A percentile compares a stretch with the other conserved stretches of the same genome.
phyloP scores from a whole-genome alignment of 2,113 vertebrate genomes.

The Melanerpes formicivorus region DNA sequence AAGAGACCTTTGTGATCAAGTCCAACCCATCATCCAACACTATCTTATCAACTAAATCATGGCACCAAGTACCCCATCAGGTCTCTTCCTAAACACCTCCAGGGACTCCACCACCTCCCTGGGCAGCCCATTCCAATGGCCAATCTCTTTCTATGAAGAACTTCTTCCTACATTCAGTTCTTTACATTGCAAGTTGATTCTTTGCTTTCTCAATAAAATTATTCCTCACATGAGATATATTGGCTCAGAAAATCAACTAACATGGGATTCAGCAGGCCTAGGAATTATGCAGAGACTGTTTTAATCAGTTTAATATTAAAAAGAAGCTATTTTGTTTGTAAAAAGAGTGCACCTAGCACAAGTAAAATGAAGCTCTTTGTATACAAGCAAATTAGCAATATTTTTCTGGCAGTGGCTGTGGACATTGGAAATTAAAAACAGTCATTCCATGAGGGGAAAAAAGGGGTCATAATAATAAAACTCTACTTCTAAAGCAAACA shows the following conservation, averaged over 20 bases:
- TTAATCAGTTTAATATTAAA: slow-evolving; percentile 60
- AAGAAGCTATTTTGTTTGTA: neutral
- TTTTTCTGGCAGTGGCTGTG: neutral
- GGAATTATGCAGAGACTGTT: slow-evolving; percentile 50
- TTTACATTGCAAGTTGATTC: neutral
- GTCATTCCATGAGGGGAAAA: neutral
- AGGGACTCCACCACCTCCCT: too few relatives aligned
- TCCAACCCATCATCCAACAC: too few relatives aligned
- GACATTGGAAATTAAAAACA: neutral
- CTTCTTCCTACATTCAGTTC: neutral
- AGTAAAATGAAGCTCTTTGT: neutral
- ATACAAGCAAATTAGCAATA: slow-evolving; percentile 2
- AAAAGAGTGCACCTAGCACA: neutral
- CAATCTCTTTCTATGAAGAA: too few relatives aligned
- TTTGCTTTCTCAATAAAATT: slow-evolving; percentile 29
- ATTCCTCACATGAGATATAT: neutral
- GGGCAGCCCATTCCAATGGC: too few relatives aligned
- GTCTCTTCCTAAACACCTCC: too few relatives aligned
- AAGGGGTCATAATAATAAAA: neutral
- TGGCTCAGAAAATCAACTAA: slow-evolving; percentile 39
- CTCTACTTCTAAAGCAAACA: neutral
- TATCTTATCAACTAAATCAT: too few relatives aligned
- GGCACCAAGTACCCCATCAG: too few relatives aligned
- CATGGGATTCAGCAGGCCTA: slow-evolving; percentile 22
- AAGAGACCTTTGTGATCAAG: too few relatives aligned